These are phyloP conservation scores for Thamnaconus septentrionalis DNA, from an alignment of 2,113 vertebrate species.

Conservation along the genomic window DNA sequence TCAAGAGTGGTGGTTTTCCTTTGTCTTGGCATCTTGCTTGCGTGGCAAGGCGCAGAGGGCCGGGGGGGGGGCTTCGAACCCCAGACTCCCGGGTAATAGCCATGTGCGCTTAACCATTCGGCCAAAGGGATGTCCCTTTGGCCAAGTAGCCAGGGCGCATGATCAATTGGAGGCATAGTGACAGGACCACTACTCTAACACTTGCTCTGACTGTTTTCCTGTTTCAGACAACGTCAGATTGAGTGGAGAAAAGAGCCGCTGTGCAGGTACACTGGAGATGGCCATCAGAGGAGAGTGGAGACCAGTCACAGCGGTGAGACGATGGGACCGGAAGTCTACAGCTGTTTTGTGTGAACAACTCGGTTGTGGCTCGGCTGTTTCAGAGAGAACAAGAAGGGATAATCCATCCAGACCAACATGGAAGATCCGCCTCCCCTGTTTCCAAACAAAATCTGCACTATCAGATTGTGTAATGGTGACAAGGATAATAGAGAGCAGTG, in stretches of 20 bases:
- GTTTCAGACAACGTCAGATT: neutral
- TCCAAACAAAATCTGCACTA: neutral
- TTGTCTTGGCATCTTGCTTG: too few species aligned
- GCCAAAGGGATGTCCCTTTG: too few species aligned
- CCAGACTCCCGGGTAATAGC: too few species aligned
- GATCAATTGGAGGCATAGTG: too few species aligned
- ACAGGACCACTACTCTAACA: too few species aligned
- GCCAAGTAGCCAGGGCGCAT: too few species aligned
- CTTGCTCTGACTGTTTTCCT: neutral
- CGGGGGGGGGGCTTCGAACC: too few species aligned
- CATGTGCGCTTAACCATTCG: too few species aligned
- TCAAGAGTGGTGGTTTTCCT: neutral
- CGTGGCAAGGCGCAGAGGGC: too few species aligned
- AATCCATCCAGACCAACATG: neutral
- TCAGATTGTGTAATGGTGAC: neutral
- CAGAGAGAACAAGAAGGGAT: accelerated
- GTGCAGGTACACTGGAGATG: conserved; percentile 6
- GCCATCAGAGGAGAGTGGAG: conserved; percentile 1
- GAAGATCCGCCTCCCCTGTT: neutral
- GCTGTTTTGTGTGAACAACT: conserved; percentile 6
- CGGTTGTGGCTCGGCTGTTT: conserved; percentile 15
- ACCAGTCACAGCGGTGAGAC: neutral
- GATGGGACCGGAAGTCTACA: neutral
- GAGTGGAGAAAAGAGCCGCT: neutral
- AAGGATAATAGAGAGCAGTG: too few species aligned